These are phyloP conservation scores for Aspidapion aeneum DNA, from an alignment of 2,888 invertebrate species.

Conservation along the genomic window DNA sequence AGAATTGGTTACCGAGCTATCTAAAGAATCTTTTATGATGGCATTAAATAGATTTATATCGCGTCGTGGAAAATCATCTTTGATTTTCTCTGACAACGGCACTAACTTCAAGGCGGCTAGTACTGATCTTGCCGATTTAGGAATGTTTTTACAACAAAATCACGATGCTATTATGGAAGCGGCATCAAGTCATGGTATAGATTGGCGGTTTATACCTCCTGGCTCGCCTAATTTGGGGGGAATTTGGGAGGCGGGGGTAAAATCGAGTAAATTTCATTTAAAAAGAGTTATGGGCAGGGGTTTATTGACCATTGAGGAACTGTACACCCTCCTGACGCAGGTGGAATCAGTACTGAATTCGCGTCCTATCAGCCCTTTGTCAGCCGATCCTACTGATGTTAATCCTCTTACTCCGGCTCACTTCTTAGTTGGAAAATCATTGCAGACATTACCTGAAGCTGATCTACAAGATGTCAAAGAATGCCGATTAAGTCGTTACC, in stretches of 20 bases:
- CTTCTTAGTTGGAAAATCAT: slow-evolving; percentile 8
- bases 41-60: slow-evolving; percentile 11
- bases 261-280: slow-evolving; percentile 8
- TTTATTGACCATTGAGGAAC: slow-evolving; percentile 7
- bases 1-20: slow-evolving; percentile 13
- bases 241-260: slow-evolving; percentile 8
- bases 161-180: not conserved
- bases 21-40: slow-evolving; percentile 7
- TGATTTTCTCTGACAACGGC: slow-evolving; percentile 16
- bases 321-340: slow-evolving; percentile 4
- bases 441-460: not conserved
- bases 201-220: slow-evolving; percentile 15
- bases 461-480: not conserved
- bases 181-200: not conserved
- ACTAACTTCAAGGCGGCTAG: slow-evolving; percentile 13
- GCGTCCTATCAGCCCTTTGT: slow-evolving; percentile 1
- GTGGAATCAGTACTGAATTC: slow-evolving; percentile 10
- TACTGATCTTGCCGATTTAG: not conserved
- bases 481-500: slow-evolving; percentile 5
- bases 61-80: slow-evolving; percentile 10
- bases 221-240: slow-evolving; percentile 8
- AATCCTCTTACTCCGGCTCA: slow-evolving; percentile 3
- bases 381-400: not conserved
- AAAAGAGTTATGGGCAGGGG: not conserved
- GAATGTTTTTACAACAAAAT: slow-evolving; percentile 14